Evolutionary conservation across 2,797 vertebrate genomes (phyloP).

Genomic region (Anabacerthia variegaticeps): DNA sequence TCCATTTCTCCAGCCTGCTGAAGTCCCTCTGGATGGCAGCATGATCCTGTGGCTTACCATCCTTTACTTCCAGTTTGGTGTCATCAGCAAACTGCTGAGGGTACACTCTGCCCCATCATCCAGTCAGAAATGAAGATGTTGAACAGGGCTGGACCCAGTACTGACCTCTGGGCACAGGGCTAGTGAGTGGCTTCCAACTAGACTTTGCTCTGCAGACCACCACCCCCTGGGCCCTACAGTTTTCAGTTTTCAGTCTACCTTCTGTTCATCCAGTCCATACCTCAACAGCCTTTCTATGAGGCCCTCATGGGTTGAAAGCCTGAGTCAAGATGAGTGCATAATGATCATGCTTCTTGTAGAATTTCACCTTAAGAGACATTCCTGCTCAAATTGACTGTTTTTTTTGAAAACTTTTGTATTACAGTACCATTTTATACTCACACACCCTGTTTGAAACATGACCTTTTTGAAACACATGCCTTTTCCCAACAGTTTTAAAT

Average conservation of each 20-base stretch:
- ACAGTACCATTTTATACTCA: background rate
- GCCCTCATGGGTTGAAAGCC: background rate
- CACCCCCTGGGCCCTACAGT: background rate
- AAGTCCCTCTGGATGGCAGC: background rate
- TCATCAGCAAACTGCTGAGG: background rate
- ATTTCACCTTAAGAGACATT: background rate
- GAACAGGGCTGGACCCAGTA: background rate
- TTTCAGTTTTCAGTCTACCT: background rate
- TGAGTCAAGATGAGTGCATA: background rate
- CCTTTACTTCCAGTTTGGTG: background rate
- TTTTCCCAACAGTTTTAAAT: background rate
- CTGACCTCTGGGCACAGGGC: fast-evolving
- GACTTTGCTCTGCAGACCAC: background rate
- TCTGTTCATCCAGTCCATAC: background rate
- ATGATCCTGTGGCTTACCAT: background rate
- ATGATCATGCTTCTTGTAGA: background rate
- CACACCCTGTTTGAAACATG: background rate
- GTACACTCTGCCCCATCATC: background rate
- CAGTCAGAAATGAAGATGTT: background rate
- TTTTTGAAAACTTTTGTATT: background rate
- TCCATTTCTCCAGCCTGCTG: background rate
- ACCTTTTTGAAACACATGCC: background rate
- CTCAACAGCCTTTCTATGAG: background rate
- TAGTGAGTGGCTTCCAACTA: background rate
- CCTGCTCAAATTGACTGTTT: background rate